Conservation (phyloP, 2,113 vertebrate genomes). For the Pseudorasbora parva region DNA sequence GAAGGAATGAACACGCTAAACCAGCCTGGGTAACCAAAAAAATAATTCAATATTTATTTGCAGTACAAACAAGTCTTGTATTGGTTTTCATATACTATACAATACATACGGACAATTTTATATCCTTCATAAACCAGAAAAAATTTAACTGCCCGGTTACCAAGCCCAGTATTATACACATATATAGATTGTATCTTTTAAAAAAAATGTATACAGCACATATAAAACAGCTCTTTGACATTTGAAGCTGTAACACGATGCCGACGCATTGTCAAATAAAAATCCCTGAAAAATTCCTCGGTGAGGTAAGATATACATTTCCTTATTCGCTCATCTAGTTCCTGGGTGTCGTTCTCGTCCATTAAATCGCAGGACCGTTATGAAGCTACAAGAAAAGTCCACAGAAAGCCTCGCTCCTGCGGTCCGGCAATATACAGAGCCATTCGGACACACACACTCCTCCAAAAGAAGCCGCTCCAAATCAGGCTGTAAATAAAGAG, state of each 20-base stretch:
- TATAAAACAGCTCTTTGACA: slow-evolving; percentile 85
- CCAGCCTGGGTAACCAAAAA: slow-evolving; percentile 85
- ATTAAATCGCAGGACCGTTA: slow-evolving; percentile 32
- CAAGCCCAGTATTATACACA: slow-evolving; percentile 84
- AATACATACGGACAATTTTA: slow-evolving; percentile 83
- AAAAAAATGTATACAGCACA: slow-evolving; percentile 84
- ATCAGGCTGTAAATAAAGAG: slow-evolving; percentile 66
- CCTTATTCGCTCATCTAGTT: slow-evolving; percentile 68
- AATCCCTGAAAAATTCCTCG: slow-evolving; percentile 96
- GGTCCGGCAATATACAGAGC: slow-evolving; percentile 71
- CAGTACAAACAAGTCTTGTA: slow-evolving; percentile 97
- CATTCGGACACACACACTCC: slow-evolving; percentile 71
- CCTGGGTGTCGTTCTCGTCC: slow-evolving; percentile 40
- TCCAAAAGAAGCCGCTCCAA: slow-evolving; percentile 74
- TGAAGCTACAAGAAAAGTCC: slow-evolving; percentile 76
- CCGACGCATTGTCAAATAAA: slow-evolving; percentile 87
- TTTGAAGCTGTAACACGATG: slow-evolving; percentile 87
- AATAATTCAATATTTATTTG: slow-evolving; percentile 99
- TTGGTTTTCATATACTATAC: slow-evolving; percentile 87
- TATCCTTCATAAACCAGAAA: slow-evolving; percentile 93
- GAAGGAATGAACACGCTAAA: slow-evolving; percentile 60
- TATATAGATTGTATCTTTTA: slow-evolving; percentile 82
- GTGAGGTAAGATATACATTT: slow-evolving; percentile 90
- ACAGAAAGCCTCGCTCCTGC: slow-evolving; percentile 75
- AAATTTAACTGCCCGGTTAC: slow-evolving; percentile 85